phyloP scores from a whole-genome alignment of 2,888 invertebrate genomes.

The Anticlea derivata region DNA sequence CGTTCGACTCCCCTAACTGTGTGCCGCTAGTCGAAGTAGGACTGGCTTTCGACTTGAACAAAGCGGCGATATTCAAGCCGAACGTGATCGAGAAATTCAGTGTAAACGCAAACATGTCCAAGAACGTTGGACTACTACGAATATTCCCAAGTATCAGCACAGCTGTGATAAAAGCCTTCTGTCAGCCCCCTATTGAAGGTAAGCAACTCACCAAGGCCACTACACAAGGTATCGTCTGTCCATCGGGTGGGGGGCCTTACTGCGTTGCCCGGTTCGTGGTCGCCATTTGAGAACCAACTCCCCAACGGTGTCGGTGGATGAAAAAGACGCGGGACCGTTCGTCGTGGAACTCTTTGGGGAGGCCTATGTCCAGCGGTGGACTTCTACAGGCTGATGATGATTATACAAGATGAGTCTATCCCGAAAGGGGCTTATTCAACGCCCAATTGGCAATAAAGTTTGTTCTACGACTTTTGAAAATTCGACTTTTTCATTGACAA shows the following conservation, averaged over 20 bases:
- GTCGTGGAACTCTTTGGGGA: too few relatives aligned
- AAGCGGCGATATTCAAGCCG: conserved; percentile 71
- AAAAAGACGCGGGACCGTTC: too few relatives aligned
- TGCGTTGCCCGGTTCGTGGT: too few relatives aligned
- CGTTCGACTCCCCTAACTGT: conserved; percentile 95
- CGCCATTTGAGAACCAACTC: background rate
- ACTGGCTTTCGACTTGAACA: conserved; percentile 88
- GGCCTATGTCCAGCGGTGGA: too few relatives aligned
- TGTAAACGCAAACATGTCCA: conserved; percentile 89
- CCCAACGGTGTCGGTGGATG: too few relatives aligned
- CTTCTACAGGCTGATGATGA: too few relatives aligned
- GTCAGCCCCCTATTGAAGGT: conserved; percentile 89
- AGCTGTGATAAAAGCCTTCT: conserved; percentile 88
- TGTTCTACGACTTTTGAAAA: too few relatives aligned
- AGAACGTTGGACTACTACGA: conserved; percentile 93
- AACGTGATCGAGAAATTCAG: conserved; percentile 83
- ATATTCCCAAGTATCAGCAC: conserved; percentile 96
- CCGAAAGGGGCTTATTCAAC: too few relatives aligned
- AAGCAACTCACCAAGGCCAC: conserved; percentile 8
- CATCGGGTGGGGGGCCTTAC: too few relatives aligned
- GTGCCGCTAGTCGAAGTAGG: conserved; percentile 92
- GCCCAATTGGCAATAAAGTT: too few relatives aligned
- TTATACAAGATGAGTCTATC: too few relatives aligned
- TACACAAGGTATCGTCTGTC: background rate
- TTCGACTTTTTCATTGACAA: too few relatives aligned